phyloP scores from a whole-genome alignment of 2,113 vertebrate species.

The Burhinus oedicnemus region DNA sequence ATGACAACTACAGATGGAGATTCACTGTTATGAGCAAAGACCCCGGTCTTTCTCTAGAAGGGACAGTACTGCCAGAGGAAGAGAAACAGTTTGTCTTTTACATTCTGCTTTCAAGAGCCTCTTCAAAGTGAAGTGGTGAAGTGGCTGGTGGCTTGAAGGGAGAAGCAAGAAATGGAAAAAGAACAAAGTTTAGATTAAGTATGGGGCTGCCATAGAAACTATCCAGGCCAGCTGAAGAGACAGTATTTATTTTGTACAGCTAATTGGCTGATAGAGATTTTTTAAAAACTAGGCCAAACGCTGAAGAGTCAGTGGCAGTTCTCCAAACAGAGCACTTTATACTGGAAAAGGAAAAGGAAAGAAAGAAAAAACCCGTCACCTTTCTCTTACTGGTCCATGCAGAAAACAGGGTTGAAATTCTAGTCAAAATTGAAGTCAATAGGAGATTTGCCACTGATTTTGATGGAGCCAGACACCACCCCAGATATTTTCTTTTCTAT shows the following conservation, averaged over 20 bases:
- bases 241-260: constrained; percentile 7
- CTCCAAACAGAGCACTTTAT: not conserved
- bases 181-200: not conserved
- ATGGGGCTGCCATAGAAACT: constrained; percentile 22
- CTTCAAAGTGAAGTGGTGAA: constrained; percentile 7
- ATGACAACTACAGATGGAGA: not conserved
- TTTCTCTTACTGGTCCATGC: not conserved
- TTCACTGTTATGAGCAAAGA: not conserved
- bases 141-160: not conserved
- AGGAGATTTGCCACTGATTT: not conserved
- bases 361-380: not conserved
- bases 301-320: not conserved
- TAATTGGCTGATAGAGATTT: not conserved
- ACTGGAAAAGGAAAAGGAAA: not conserved
- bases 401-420: not conserved
- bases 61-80: not conserved
- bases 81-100: not conserved
- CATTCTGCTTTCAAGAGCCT: constrained; percentile 20
- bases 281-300: not conserved
- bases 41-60: not conserved
- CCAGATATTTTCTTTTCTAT: not conserved
- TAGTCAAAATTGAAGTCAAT: not conserved
- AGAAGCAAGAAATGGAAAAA: constrained; percentile 22
- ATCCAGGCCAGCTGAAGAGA: not conserved
- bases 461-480: not conserved